phyloP scores from a whole-genome alignment of 2,797 vertebrate genomes.

The Falco berigora region DNA sequence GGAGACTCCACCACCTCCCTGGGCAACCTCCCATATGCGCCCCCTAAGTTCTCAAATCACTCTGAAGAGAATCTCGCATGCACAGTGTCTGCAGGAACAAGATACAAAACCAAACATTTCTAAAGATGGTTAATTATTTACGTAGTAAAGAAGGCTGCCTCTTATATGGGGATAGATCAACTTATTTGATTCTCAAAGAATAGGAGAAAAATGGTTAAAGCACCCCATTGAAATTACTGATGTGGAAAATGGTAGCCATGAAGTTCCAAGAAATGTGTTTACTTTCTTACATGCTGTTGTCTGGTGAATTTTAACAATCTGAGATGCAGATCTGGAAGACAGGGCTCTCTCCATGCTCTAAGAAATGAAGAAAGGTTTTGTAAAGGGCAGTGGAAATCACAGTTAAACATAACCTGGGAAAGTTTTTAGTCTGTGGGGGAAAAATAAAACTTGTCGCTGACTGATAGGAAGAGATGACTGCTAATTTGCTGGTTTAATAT shows the following conservation, averaged over 20 bases:
- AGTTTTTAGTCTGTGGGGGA: not conserved
- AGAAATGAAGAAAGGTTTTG: not conserved
- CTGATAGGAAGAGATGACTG: not conserved
- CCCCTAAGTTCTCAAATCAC: not conserved
- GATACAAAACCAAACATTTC: not conserved
- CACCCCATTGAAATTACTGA: not conserved
- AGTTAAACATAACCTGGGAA: not conserved
- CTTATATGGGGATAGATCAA: not conserved
- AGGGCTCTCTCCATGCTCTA: not conserved
- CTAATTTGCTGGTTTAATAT: not conserved
- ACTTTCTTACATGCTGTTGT: not conserved
- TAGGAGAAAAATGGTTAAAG: not conserved
- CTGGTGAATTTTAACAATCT: not conserved
- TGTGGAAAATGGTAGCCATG: not conserved
- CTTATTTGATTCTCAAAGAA: not conserved
- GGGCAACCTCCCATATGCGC: not conserved
- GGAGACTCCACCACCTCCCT: not conserved
- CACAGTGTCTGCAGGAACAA: not conserved
- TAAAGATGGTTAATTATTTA: not conserved
- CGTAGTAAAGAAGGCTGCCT: not conserved
- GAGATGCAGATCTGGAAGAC: not conserved
- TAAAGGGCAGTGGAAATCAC: not conserved
- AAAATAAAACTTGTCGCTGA: not conserved
- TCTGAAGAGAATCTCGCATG: not conserved
- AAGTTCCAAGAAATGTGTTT: not conserved